These are phyloP conservation scores for Trichonephila inaurata DNA, from an alignment of 1,140 invertebrate genomes.

Conservation along the genomic window DNA sequence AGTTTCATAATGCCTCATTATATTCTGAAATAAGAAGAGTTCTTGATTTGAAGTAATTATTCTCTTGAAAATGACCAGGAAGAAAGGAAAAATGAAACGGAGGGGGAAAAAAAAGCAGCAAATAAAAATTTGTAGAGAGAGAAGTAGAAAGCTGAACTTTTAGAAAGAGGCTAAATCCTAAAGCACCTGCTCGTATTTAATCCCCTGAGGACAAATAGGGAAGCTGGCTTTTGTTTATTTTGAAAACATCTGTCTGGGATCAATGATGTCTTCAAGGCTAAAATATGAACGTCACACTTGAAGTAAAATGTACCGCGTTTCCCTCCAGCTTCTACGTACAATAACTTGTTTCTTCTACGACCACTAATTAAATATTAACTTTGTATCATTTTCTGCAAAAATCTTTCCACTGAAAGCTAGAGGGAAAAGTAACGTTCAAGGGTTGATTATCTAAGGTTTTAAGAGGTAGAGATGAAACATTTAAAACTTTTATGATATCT, in stretches of 20 bases:
- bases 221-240: conserved; percentile 64
- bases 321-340: neutral
- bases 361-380: neutral
- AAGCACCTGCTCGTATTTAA: conserved; percentile 59
- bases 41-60: neutral
- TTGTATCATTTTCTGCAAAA: neutral
- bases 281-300: conserved; percentile 51
- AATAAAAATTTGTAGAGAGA: neutral
- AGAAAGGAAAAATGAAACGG: neutral
- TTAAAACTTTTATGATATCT: no score
- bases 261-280: conserved; percentile 64
- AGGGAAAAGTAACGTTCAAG: no score
- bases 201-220: conserved; percentile 64
- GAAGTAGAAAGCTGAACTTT: conserved; percentile 37
- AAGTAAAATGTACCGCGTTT: conserved; percentile 32
- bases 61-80: neutral
- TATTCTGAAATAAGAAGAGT: neutral
- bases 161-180: neutral
- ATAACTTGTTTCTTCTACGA: neutral
- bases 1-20: no score
- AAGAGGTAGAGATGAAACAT: no score
- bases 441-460: no score
- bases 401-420: no score
- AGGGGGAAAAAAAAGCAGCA: neutral
- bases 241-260: conserved; percentile 65